Evolutionary conservation across 2,797 vertebrate species (phyloP).

Genomic region (Girardinus metallicus): DNA sequence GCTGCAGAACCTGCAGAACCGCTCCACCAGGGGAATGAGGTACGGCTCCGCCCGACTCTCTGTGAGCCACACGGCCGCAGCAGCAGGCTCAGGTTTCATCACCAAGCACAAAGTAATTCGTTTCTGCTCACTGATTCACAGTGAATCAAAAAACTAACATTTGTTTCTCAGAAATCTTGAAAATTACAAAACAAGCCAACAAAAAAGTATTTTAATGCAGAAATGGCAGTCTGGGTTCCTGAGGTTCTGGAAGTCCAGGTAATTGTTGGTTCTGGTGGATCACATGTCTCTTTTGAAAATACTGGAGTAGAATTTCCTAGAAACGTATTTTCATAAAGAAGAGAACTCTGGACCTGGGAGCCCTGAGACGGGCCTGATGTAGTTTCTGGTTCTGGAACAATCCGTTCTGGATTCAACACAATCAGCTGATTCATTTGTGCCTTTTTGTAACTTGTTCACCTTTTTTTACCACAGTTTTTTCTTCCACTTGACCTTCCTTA

Average conservation of each 20-base stretch:
- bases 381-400: neutral
- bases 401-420: neutral
- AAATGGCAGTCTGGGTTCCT: neutral
- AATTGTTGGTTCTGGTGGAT: neutral
- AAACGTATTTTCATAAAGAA: neutral
- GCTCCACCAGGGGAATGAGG: conserved; percentile 87
- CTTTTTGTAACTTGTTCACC: neutral
- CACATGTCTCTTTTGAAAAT: neutral
- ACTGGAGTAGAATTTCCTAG: neutral
- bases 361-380: neutral
- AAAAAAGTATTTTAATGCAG: neutral
- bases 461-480: neutral
- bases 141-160: neutral
- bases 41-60: conserved; percentile 34
- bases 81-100: too few species aligned
- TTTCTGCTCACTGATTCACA: neutral
- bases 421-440: neutral
- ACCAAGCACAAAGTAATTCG: neutral
- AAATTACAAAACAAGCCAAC: neutral
- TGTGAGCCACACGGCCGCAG: neutral
- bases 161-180: neutral
- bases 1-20: conserved; percentile 81
- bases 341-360: neutral
- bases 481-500: neutral
- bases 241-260: neutral